Conservation (phyloP, 2,797 vertebrate genomes). For the Enteromius paludinosus region DNA sequence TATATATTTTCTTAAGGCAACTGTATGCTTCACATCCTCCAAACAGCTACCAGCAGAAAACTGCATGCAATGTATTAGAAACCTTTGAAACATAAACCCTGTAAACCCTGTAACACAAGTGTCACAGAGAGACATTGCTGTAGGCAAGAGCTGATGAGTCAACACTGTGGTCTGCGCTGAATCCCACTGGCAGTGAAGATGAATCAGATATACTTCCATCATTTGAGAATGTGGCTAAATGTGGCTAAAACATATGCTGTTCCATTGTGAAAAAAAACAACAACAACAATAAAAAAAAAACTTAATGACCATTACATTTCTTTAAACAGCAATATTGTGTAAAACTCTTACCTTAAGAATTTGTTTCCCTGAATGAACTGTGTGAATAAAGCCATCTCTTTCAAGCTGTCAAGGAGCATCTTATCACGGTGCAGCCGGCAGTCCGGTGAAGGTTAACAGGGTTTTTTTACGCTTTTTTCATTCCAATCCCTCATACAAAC, state of each 20-base stretch:
- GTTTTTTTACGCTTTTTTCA: constrained; percentile 15
- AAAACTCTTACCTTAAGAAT: neutral
- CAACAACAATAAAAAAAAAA: too few relatives aligned
- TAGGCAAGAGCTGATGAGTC: constrained; percentile 34
- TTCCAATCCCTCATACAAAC: neutral
- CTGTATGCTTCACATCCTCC: neutral
- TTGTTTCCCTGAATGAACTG: neutral
- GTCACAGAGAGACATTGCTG: constrained; percentile 6
- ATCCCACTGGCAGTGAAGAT: constrained; percentile 5
- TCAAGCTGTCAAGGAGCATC: constrained; percentile 26
- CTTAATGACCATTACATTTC: neutral
- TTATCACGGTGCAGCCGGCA: neutral
- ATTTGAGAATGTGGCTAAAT: neutral
- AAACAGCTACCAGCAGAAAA: constrained; percentile 9
- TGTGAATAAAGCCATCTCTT: constrained; percentile 6
- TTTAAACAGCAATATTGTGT: neutral
- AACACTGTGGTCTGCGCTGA: constrained; percentile 2
- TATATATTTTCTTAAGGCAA: neutral
- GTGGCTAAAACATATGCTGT: neutral
- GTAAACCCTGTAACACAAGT: constrained; percentile 9
- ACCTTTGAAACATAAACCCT: constrained; percentile 24
- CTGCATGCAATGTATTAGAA: neutral
- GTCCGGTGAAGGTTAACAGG: constrained; percentile 21
- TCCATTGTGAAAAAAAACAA: neutral
- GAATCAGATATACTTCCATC: constrained; percentile 19